Evolutionary conservation across 2,113 vertebrate genomes (phyloP), one percentile per base, ranked within the genome.

Genomic region (Bufo gargarizans): DNA sequence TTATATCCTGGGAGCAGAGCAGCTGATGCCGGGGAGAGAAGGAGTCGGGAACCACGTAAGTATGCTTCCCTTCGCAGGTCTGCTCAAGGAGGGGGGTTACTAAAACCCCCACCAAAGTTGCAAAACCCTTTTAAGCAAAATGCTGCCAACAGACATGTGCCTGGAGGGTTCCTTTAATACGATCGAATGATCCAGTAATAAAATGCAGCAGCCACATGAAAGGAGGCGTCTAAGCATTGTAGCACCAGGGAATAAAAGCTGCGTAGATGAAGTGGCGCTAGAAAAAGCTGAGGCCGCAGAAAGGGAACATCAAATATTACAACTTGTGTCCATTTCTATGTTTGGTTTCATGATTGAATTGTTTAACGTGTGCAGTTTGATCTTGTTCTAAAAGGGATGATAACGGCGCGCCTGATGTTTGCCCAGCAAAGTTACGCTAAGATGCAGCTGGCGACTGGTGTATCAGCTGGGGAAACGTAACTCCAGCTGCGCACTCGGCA

Each of bases 381-480:
- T 80, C 77, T 33, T 22, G 9, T 43, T 8, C 43, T 58, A 33
- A 80, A 80, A 59, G 55, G 13, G 77, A 80, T 22, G 77, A n/a
- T 22, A 79, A 79, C 53, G 20, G 53, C n/a, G n/a, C 50, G 22
- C n/a, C 20, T 7, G 53, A 33, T 80, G 77, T 80, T 80, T 80
- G 55, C n/a, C n/a, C 77, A 56, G 77, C 77, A 55, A 11, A 79
- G 20, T 79, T 53, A 56, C 6, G n/a, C n/a, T 17, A 80, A 80
- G n/a, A 22, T 11, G n/a, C 58, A 83, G 59, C 45, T 2, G 12
- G 16, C 14, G 33, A 19, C 56, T 61, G 10, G 56, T 45, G 43
- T 3, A 43, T 47, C 7, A 58, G 79, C 79, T 11, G 22, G 77
- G 49, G 45, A 49, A 11, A 17, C 50, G 11, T 8, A 53, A 50